Evolutionary conservation across 2,888 invertebrate genomes (phyloP).

Genomic region (Lampropteryx suffumata): DNA sequence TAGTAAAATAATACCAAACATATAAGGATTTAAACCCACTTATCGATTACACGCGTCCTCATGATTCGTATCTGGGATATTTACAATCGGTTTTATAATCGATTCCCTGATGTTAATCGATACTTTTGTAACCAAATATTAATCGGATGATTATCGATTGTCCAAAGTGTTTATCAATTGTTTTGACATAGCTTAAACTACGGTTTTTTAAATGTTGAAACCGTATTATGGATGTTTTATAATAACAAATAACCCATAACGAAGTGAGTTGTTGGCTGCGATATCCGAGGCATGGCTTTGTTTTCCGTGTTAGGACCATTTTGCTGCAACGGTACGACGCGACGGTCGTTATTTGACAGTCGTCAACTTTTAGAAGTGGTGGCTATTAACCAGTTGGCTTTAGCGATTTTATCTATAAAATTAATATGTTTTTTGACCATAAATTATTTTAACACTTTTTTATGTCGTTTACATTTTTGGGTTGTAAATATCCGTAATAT

Average conservation of each 20-base stretch:
- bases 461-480: neutral
- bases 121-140: conserved; percentile 37
- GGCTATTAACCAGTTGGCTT: no score
- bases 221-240: no score
- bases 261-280: no score
- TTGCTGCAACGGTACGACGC: no score
- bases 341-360: no score
- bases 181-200: conserved; percentile 18
- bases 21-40: neutral
- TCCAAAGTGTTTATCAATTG: conserved; percentile 10
- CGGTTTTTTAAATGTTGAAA: neutral
- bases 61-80: conserved; percentile 28
- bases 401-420: conserved; percentile 13
- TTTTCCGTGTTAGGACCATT: no score
- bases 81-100: conserved; percentile 30
- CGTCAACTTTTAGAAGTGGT: no score
- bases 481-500: no score
- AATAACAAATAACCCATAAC: no score
- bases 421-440: conserved; percentile 1
- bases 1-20: neutral
- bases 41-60: conserved; percentile 25
- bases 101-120: conserved; percentile 32
- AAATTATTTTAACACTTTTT: conserved; percentile 5
- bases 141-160: conserved; percentile 29
- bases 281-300: no score